Conservation (phyloP, 2,113 vertebrate species). For the Nibea albiflora region DNA sequence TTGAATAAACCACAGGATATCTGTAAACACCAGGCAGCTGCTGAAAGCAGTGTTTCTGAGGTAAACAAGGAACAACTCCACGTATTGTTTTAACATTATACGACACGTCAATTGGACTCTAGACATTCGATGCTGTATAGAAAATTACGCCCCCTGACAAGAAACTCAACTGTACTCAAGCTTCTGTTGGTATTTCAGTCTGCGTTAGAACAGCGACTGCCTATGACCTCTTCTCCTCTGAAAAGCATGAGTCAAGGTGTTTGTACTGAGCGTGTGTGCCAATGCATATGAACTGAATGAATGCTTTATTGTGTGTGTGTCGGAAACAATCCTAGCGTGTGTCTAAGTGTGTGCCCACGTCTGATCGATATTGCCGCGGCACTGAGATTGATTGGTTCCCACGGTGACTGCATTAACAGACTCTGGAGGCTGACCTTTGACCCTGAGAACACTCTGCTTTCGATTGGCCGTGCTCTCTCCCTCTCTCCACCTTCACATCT, state of each 20-base stretch:
- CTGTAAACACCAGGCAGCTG: not conserved
- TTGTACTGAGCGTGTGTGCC: not conserved
- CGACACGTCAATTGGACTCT: not conserved
- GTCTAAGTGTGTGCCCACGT: constrained; percentile 63
- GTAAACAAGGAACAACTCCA: not conserved
- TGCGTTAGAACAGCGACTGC: not conserved
- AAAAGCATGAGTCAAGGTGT: not conserved
- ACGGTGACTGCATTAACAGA: constrained; percentile 90
- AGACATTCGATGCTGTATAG: no score
- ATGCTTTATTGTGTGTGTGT: constrained; percentile 38
- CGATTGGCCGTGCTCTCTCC: constrained; percentile 78
- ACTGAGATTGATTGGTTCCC: constrained; percentile 93
- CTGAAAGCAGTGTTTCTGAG: not conserved
- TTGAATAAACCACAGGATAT: not conserved
- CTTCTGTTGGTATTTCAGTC: not conserved
- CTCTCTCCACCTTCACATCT: constrained; percentile 66
- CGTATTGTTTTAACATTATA: not conserved
- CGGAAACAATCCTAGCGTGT: no score
- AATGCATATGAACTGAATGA: constrained; percentile 33
- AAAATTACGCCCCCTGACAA: no score
- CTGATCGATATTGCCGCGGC: constrained; percentile 89
- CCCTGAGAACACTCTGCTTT: constrained; percentile 82
- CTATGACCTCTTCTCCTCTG: not conserved
- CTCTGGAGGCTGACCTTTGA: constrained; percentile 89
- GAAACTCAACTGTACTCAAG: not conserved